Conservation (phyloP, 2,113 vertebrate species). For the Rhipidura dahli region DNA sequence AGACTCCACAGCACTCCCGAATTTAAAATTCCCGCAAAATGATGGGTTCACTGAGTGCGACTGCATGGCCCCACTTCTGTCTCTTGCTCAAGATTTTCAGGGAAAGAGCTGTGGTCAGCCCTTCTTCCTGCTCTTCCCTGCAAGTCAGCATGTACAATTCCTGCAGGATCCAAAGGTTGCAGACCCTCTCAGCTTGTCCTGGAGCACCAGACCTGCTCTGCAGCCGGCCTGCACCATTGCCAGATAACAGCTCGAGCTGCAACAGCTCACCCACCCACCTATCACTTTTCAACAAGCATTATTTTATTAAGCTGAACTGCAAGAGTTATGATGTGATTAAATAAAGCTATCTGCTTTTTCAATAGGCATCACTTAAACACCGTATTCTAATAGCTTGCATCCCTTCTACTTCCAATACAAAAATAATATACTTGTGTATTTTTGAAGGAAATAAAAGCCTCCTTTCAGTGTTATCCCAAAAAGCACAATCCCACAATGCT, state of each 20-base stretch:
- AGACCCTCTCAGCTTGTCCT: background rate
- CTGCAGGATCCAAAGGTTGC: background rate
- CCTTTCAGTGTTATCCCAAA: background rate
- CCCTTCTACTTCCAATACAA: background rate
- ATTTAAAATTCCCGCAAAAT: background rate
- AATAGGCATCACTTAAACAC: background rate
- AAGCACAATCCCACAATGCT: background rate
- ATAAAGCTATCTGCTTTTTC: background rate
- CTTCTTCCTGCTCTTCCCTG: background rate
- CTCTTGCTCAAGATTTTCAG: background rate
- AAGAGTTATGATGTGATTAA: background rate
- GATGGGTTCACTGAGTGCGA: accelerated
- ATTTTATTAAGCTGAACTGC: constrained; percentile 10
- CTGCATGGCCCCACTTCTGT: background rate
- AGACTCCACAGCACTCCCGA: background rate
- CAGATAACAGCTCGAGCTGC: background rate
- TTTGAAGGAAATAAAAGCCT: background rate
- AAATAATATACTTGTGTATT: background rate
- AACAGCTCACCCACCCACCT: background rate
- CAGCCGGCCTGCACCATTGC: background rate
- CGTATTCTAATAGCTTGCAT: background rate
- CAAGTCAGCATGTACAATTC: background rate
- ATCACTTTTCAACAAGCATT: background rate
- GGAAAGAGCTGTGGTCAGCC: background rate
- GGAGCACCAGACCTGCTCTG: background rate